Evolutionary conservation across 2,113 vertebrate species (phyloP).

Genomic region (Myanophis thanlyinensis): DNA sequence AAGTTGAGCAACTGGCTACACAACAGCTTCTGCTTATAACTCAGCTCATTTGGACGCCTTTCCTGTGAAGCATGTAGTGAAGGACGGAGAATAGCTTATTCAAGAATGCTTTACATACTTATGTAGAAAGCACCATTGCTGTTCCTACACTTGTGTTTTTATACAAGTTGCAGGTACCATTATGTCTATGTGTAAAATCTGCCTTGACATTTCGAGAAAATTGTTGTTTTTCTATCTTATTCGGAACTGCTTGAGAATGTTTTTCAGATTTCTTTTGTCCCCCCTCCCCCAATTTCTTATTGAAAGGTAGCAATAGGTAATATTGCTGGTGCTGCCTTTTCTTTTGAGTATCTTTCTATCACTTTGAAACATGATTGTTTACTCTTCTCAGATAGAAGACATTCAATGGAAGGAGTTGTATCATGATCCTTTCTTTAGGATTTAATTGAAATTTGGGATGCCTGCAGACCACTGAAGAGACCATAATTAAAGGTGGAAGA

Average conservation of each 20-base stretch:
- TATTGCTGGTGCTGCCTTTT: neutral
- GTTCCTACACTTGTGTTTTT: neutral
- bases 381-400: neutral
- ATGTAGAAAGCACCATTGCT: neutral
- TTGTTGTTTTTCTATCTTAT: neutral
- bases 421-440: neutral
- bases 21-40: constrained; percentile 17
- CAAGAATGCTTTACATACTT: neutral
- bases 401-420: neutral
- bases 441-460: neutral
- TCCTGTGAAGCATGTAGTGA: neutral
- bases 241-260: neutral
- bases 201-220: neutral
- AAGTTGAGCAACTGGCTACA: constrained; percentile 18
- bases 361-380: neutral
- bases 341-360: neutral
- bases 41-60: neutral
- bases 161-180: neutral
- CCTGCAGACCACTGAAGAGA: neutral
- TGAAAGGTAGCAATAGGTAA: neutral
- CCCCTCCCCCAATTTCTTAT: neutral
- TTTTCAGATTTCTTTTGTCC: neutral
- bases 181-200: neutral
- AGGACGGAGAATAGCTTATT: neutral
- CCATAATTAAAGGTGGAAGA: neutral